Conservation (phyloP, 2,113 vertebrate species). For the Apeltes quadracus region DNA sequence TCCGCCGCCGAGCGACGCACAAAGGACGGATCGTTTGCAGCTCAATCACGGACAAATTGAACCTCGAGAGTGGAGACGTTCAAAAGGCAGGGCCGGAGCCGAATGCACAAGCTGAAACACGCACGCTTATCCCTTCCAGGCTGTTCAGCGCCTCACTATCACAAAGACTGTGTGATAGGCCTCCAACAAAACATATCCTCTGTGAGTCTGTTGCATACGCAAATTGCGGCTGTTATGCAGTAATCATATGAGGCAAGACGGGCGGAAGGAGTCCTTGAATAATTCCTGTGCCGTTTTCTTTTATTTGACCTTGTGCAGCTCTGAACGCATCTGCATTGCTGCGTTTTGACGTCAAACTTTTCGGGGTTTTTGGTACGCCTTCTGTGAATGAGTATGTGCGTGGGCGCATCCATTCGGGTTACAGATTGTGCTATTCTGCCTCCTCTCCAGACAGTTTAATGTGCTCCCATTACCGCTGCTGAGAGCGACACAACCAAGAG, state of each 20-base stretch:
- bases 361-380: constrained; percentile 25
- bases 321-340: not conserved
- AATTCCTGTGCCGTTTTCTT: constrained; percentile 10
- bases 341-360: constrained; percentile 32
- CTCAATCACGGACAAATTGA: constrained; percentile 69
- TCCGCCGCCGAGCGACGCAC: constrained; percentile 1
- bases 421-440: constrained; percentile 47
- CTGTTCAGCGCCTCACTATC: not conserved
- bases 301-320: not conserved
- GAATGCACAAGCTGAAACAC: constrained; percentile 55
- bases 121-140: constrained; percentile 26
- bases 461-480: constrained; percentile 17
- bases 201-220: constrained; percentile 17
- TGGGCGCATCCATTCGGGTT: constrained; percentile 34
- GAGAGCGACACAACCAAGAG: constrained; percentile 14
- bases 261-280: constrained; percentile 47
- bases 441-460: constrained; percentile 36
- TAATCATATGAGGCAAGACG: constrained; percentile 26
- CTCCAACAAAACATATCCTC: constrained; percentile 43
- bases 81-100: constrained; percentile 54
- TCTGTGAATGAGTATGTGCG: constrained; percentile 36
- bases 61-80: constrained; percentile 56
- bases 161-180: constrained; percentile 25
- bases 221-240: constrained; percentile 31
- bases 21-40: constrained; percentile 61